phyloP scores from a whole-genome alignment of 2,888 invertebrate species.

The Drosophila hamatofila region DNA sequence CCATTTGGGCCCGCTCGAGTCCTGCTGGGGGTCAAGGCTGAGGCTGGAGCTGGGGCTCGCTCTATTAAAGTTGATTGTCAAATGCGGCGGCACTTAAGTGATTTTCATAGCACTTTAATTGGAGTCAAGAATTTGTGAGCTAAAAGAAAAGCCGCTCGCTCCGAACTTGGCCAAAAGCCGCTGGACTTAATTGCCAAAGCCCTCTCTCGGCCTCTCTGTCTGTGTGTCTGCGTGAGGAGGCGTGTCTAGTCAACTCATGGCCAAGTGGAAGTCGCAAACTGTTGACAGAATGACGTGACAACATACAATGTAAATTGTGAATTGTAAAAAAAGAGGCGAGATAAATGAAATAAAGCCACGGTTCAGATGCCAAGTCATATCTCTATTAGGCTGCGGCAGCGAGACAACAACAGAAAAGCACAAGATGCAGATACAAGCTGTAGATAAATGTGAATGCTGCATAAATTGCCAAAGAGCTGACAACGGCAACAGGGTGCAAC shows the following conservation, averaged over 20 bases:
- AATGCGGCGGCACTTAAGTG: slow-evolving; percentile 76
- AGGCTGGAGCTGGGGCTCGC: slow-evolving; percentile 21
- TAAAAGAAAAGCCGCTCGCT: slow-evolving; percentile 15
- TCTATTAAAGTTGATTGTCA: slow-evolving; percentile 81
- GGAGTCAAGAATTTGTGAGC: slow-evolving; percentile 58
- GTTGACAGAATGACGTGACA: slow-evolving; percentile 81
- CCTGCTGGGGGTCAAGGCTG: slow-evolving; percentile 75
- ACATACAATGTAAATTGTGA: slow-evolving; percentile 79
- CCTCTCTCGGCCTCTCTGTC: not conserved
- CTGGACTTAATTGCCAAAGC: slow-evolving; percentile 2
- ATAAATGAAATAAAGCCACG: slow-evolving; percentile 74
- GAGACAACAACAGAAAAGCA: not conserved
- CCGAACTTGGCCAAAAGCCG: slow-evolving; percentile 15
- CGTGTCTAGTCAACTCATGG: slow-evolving; percentile 15
- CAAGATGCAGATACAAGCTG: slow-evolving; percentile 39
- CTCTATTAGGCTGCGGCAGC: slow-evolving; percentile 59
- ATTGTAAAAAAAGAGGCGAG: slow-evolving; percentile 52
- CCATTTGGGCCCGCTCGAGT: slow-evolving; percentile 29
- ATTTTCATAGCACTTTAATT: slow-evolving; percentile 78
- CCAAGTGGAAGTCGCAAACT: slow-evolving; percentile 30
- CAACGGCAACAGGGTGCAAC: slow-evolving; percentile 16
- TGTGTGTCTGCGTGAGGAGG: not conserved
- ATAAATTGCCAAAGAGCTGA: slow-evolving; percentile 43
- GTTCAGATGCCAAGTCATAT: slow-evolving; percentile 45
- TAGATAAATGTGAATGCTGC: slow-evolving; percentile 55